Evolutionary conservation across 2,888 invertebrate species (phyloP), one percentile per base, ranked within the genome.

Genomic region (Leucophenga montana): DNA sequence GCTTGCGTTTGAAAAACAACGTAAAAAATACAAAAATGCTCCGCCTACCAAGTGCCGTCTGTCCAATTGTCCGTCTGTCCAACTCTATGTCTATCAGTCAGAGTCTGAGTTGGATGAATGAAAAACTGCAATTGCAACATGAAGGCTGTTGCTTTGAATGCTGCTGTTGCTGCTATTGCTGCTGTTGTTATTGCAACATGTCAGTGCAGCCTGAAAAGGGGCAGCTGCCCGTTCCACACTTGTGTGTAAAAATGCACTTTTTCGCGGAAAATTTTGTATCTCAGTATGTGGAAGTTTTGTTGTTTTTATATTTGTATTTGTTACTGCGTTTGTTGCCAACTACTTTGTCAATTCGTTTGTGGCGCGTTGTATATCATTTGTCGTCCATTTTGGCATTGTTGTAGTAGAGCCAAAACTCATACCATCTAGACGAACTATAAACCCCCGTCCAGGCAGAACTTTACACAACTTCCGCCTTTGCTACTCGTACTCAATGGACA

Each of bases 1-100:
- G 88, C 86, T 87, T 86, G 87, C 87, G 85, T 87, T 87, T 85
- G 82, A 81, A 84, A 86, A 78, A 79, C 77, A 67, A 57, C 67
- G 76, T 77, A 86, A 79, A 87, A 85, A 79, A 79, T 78, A 82
- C 78, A 86, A 87, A 87, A 86, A 82, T 79, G 86, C 85, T 80
- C 86, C 88, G 87, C 88, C 88, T 80, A 82, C 84, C n/a, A n/a
- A n/a, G n/a, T 71, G 67, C n/a, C 14, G 65, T 27, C 22, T 5
- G 50, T 59, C 59, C 54, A 13, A 22, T 22, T 14, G 16, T 33
- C 56, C 11, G 14, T 13, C 22, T 56, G 33, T 59, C 16, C 16
- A 59, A n/a, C n/a, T 50, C n/a, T n/a, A n/a, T 18, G 50, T 50
- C 39, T 11, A 16, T 18, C 16, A n/a, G 50, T n/a, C 50, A n/a